A percentile compares a stretch with the other conserved stretches of the same genome.
Conservation (phyloP, 2,888 invertebrate genomes). For the Megamerina dolium region DNA sequence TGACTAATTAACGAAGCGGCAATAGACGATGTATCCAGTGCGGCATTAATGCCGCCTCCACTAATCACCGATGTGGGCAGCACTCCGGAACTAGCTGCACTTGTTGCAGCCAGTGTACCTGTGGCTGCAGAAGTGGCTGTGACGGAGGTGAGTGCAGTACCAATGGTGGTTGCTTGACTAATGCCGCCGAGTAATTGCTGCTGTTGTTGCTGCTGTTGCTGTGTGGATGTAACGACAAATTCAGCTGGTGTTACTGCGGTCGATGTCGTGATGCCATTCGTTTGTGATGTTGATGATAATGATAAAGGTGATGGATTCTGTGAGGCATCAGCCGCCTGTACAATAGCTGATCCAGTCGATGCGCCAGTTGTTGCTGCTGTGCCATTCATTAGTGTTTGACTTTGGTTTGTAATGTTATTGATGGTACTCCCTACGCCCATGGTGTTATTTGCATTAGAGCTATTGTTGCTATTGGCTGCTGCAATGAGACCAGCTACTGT, state of each 20-base stretch:
- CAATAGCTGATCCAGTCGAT: slow-evolving; percentile 1
- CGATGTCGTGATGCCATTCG: slow-evolving; percentile 17
- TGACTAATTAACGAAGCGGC: slow-evolving; percentile 15
- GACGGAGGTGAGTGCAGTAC: slow-evolving; percentile 28
- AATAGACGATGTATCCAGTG: neutral
- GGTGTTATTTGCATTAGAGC: too few relatives aligned
- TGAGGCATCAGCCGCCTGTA: slow-evolving; percentile 19
- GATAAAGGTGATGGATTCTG: slow-evolving; percentile 16
- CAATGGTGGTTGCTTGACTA: slow-evolving; percentile 18
- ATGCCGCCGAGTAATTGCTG: slow-evolving; percentile 23
- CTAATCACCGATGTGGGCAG: slow-evolving; percentile 25
- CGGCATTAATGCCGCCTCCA: slow-evolving; percentile 10
- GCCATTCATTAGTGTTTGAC: slow-evolving; percentile 26
- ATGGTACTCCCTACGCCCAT: too few relatives aligned
- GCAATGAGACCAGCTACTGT: slow-evolving; percentile 21
- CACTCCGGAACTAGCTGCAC: slow-evolving; percentile 31
- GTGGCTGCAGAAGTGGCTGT: slow-evolving; percentile 37
- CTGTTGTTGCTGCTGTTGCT: slow-evolving; percentile 28
- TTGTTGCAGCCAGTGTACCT: slow-evolving; percentile 37
- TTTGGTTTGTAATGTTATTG: slow-evolving; percentile 25
- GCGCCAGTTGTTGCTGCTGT: slow-evolving; percentile 22
- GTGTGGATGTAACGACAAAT: slow-evolving; percentile 21
- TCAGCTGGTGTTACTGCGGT: slow-evolving; percentile 16
- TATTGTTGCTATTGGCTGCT: slow-evolving; percentile 23
- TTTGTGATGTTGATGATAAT: slow-evolving; percentile 17